A percentile compares a stretch with the other conserved stretches of the same genome.
Conservation (phyloP, 2,797 vertebrate species). For the Odontamblyopus lacepedii region DNA sequence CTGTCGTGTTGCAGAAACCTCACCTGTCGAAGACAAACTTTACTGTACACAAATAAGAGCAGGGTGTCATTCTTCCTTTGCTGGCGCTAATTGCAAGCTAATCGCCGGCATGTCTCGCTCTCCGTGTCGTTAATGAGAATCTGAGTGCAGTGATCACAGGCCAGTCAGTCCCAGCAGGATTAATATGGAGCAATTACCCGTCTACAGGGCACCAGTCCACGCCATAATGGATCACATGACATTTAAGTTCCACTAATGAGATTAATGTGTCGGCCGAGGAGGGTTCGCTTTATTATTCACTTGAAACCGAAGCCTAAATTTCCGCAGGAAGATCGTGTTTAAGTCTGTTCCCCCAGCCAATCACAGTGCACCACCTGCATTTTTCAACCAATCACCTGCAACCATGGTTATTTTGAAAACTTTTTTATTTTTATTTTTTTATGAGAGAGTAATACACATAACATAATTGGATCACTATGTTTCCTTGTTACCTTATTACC, state of each 20-base stretch:
- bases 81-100: slow-evolving; percentile 13
- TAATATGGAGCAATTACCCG: slow-evolving; percentile 34
- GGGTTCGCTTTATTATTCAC: background rate
- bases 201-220: slow-evolving; percentile 31
- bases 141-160: slow-evolving; percentile 44
- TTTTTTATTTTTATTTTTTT: too few relatives aligned
- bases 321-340: background rate
- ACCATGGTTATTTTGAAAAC: too few relatives aligned
- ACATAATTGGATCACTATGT: too few relatives aligned
- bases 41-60: background rate
- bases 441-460: too few relatives aligned
- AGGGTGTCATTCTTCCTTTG: background rate
- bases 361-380: too few relatives aligned
- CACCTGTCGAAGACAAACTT: too few relatives aligned
- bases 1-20: too few relatives aligned
- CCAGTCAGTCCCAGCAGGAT: slow-evolving; percentile 23
- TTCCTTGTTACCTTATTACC: too few relatives aligned
- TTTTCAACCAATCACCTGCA: too few relatives aligned
- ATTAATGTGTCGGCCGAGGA: slow-evolving; percentile 3
- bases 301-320: background rate
- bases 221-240: slow-evolving; percentile 58
- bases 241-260: slow-evolving; percentile 36
- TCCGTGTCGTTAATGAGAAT: slow-evolving; percentile 52
- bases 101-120: slow-evolving; percentile 38
- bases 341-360: too few relatives aligned